These are phyloP conservation scores for Pollenia griseotomentosa DNA, from an alignment of 2,888 invertebrate genomes.

Conservation along the genomic window DNA sequence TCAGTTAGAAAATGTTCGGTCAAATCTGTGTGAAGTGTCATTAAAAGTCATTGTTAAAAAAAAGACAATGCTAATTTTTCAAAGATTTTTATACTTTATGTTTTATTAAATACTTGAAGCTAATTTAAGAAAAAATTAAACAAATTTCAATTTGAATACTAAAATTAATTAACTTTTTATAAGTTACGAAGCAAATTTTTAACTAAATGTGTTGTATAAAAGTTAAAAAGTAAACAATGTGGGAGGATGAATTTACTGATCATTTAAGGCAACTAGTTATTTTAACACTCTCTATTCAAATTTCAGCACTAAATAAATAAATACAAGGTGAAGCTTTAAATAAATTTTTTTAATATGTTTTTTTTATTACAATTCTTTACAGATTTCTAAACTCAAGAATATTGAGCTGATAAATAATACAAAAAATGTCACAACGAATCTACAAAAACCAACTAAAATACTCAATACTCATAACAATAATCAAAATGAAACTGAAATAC, in stretches of 20 bases:
- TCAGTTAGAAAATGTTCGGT: slow-evolving; percentile 15
- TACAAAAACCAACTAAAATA: slow-evolving; percentile 79
- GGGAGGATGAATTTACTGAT: background rate
- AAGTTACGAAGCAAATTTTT: no score
- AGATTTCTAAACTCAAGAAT: slow-evolving; percentile 86
- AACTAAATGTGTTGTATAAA: no score
- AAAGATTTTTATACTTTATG: background rate
- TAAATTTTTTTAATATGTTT: slow-evolving; percentile 46
- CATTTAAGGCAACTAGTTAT: slow-evolving; percentile 19
- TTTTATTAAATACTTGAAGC: no score
- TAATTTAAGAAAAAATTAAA: no score
- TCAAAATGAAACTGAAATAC: slow-evolving; percentile 26
- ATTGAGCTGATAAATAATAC: slow-evolving; percentile 84
- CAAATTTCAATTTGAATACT: no score
- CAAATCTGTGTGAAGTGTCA: slow-evolving; percentile 37
- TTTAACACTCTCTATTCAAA: background rate
- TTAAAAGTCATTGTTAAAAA: slow-evolving; percentile 34
- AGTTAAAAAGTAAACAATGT: background rate
- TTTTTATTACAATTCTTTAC: slow-evolving; percentile 76
- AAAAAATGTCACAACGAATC: slow-evolving; percentile 81
- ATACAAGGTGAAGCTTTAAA: background rate
- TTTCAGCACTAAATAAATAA: background rate
- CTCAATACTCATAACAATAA: slow-evolving; percentile 73
- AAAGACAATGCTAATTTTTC: background rate
- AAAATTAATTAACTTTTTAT: no score